Evolutionary conservation across 2,888 invertebrate genomes (phyloP).

Genomic region (Pandemis heparana): DNA sequence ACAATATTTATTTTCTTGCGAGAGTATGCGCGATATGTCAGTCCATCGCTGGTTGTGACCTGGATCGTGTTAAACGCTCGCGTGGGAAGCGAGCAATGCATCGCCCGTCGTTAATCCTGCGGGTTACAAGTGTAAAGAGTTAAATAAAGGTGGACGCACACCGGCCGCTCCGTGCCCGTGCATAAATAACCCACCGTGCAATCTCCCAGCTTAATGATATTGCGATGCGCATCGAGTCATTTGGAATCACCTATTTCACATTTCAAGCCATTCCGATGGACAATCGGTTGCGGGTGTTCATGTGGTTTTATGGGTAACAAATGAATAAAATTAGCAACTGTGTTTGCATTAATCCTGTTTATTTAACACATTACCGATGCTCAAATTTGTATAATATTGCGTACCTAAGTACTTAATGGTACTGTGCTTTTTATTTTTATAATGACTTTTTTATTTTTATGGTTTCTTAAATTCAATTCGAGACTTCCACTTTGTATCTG

Average conservation of each 20-base stretch:
- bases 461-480: too few species aligned
- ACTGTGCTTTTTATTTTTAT: not conserved
- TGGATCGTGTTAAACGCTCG: constrained; percentile 49
- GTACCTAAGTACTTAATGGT: too few species aligned
- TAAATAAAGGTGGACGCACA: constrained; percentile 60
- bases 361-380: not conserved
- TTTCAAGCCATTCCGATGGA: constrained; percentile 55
- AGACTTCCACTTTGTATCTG: too few species aligned
- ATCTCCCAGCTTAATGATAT: constrained; percentile 73
- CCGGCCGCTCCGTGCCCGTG: constrained; percentile 56
- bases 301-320: constrained; percentile 47
- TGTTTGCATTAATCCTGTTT: constrained; percentile 47
- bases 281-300: constrained; percentile 43
- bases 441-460: not conserved
- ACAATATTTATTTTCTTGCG: constrained; percentile 77
- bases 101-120: constrained; percentile 54
- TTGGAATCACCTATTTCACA: constrained; percentile 62
- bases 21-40: constrained; percentile 69
- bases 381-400: not conserved
- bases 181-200: constrained; percentile 71
- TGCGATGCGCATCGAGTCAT: constrained; percentile 66
- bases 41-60: constrained; percentile 66
- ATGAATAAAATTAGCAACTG: constrained; percentile 50
- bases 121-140: constrained; percentile 52
- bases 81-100: constrained; percentile 59